These are phyloP conservation scores for Cairina moschata DNA, from an alignment of 2,113 vertebrate species.

Conservation along the genomic window DNA sequence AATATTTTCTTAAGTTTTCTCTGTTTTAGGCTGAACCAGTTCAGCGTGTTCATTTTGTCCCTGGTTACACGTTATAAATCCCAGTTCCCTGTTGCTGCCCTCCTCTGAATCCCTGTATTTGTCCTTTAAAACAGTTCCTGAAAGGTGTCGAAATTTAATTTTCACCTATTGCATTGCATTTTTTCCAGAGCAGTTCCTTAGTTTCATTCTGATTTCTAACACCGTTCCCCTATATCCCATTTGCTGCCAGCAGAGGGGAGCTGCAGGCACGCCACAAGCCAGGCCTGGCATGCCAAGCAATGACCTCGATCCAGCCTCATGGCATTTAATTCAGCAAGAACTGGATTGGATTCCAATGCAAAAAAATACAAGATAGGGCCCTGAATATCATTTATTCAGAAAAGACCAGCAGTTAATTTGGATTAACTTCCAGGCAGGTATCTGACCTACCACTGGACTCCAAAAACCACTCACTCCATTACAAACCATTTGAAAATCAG, in stretches of 20 bases:
- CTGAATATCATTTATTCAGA: not conserved
- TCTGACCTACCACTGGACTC: not conserved
- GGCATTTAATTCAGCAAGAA: not conserved
- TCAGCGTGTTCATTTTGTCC: not conserved
- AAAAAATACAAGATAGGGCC: not conserved
- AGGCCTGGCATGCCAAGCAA: not conserved
- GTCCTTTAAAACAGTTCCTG: not conserved
- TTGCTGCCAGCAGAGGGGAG: not conserved
- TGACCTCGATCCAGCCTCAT: not conserved
- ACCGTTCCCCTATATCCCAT: not conserved
- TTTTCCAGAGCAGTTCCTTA: not conserved
- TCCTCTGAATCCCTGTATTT: accelerated
- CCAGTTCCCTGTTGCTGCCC: not conserved
- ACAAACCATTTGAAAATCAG: not conserved
- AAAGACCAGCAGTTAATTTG: not conserved
- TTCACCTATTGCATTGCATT: not conserved
- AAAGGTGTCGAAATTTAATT: not conserved
- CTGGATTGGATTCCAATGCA: not conserved
- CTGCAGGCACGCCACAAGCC: not conserved
- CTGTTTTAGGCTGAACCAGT: not conserved
- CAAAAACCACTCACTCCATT: not conserved
- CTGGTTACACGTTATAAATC: accelerated
- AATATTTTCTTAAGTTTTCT: not conserved
- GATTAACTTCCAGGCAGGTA: not conserved
- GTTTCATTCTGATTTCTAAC: not conserved